Conservation (phyloP, 2,888 invertebrate species). For the Chalcis sispes region DNA sequence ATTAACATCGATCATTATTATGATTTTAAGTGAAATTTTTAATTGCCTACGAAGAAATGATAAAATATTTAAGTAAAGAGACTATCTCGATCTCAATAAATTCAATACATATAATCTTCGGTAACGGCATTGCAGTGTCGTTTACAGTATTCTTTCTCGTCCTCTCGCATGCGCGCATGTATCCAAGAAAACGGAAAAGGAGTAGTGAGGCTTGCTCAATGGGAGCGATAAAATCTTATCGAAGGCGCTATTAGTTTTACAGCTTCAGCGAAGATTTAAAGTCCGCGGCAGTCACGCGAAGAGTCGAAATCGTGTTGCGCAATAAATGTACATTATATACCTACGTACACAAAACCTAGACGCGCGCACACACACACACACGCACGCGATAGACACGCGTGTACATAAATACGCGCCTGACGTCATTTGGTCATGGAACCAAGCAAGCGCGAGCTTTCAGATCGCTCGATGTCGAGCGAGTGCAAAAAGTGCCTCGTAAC, state of each 20-base stretch:
- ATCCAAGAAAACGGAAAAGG: conserved; percentile 41
- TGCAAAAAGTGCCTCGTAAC: conserved; percentile 64
- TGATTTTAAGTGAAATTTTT: not conserved
- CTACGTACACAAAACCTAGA: conserved; percentile 36
- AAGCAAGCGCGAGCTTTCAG: conserved; percentile 45
- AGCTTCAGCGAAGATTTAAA: conserved; percentile 36
- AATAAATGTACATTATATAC: conserved; percentile 5
- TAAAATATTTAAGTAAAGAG: not conserved
- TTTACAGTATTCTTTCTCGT: not conserved
- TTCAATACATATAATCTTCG: not conserved
- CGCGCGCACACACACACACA: not conserved
- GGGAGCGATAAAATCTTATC: conserved; percentile 45
- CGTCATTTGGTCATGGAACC: conserved; percentile 25
- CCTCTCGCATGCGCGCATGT: not conserved
- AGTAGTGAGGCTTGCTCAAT: conserved; percentile 34
- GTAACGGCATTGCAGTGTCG: conserved; percentile 10
- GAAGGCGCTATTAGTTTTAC: conserved; percentile 49
- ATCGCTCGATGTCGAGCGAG: conserved; percentile 33
- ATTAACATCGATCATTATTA: not conserved
- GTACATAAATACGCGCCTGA: not conserved
- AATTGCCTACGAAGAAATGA: not conserved
- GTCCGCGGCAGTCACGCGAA: conserved; percentile 37
- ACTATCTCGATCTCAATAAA: not conserved
- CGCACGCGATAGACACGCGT: conserved; percentile 18
- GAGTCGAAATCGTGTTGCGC: conserved; percentile 48